Evolutionary conservation across 1,140 invertebrate genomes (phyloP).

Genomic region (Drosophila ficusphila): DNA sequence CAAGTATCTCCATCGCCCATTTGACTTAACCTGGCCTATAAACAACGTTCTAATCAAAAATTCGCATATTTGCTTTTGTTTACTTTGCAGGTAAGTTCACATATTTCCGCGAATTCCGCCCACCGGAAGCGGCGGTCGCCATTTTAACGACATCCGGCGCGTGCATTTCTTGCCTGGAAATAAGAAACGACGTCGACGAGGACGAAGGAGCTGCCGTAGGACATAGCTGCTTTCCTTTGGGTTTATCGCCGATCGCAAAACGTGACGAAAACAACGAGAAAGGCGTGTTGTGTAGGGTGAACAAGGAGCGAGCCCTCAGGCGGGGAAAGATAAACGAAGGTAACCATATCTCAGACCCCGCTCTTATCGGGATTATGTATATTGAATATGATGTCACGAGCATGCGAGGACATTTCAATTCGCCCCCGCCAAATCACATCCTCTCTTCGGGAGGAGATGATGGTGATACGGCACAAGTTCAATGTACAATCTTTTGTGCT

Average conservation of each 20-base stretch:
- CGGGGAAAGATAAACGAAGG: conserved; percentile 50
- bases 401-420: conserved; percentile 65
- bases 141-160: conserved; percentile 70
- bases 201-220: conserved; percentile 6
- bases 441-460: conserved; percentile 5
- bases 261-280: conserved; percentile 66
- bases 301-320: conserved; percentile 27
- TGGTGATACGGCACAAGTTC: conserved; percentile 72
- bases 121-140: conserved; percentile 45
- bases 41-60: conserved; percentile 52
- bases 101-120: conserved; percentile 42
- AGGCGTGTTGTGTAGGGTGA: conserved; percentile 12
- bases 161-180: conserved; percentile 66
- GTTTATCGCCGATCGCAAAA: conserved; percentile 66
- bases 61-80: conserved; percentile 44
- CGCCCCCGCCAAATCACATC: not conserved
- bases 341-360: conserved; percentile 51
- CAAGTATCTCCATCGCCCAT: not conserved
- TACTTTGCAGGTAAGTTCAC: conserved; percentile 75
- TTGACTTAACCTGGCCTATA: conserved; percentile 1
- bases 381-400: conserved; percentile 65
- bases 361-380: conserved; percentile 48
- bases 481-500: conserved; percentile 65
- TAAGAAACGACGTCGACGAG: conserved; percentile 14
- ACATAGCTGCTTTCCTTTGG: conserved; percentile 42